A percentile compares a stretch with the other conserved stretches of the same genome.
Evolutionary conservation across 2,113 vertebrate genomes (phyloP).

Genomic region (Balaeniceps rex): DNA sequence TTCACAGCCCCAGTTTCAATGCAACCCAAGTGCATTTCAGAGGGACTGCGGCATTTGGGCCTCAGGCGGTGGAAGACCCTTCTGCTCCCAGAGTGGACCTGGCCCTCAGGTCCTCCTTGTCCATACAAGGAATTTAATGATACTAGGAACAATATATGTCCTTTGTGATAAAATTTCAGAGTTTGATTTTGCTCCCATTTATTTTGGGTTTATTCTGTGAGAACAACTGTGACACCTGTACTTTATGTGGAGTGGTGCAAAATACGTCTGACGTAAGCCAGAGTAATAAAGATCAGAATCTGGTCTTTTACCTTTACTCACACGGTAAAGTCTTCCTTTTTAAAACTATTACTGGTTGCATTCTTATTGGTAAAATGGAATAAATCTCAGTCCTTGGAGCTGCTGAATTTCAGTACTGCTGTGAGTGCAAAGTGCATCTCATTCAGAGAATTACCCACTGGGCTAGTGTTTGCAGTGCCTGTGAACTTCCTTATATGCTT

Average conservation of each 20-base stretch:
- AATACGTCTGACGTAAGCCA: neutral
- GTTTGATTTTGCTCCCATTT: neutral
- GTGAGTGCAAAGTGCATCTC: constrained; percentile 62
- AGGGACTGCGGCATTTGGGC: neutral
- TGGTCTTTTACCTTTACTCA: neutral
- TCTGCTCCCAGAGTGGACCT: neutral
- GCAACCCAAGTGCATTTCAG: neutral
- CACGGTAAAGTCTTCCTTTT: neutral
- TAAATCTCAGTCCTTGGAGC: constrained; percentile 25
- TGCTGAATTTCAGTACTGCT: constrained; percentile 47
- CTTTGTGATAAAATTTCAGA: neutral
- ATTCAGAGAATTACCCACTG: constrained; percentile 59
- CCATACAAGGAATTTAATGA: neutral
- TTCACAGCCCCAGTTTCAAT: neutral
- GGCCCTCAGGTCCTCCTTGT: neutral
- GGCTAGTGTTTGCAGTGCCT: constrained; percentile 52
- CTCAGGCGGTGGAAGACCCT: neutral
- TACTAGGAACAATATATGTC: neutral
- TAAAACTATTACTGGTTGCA: constrained; percentile 40
- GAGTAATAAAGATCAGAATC: neutral
- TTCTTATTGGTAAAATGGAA: constrained; percentile 23
- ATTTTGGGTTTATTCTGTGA: neutral
- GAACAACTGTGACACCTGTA: neutral
- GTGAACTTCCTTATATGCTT: constrained; percentile 48
- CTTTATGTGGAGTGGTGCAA: neutral